phyloP scores from a whole-genome alignment of 2,797 vertebrate species.

The Gobionotothen gibberifrons region DNA sequence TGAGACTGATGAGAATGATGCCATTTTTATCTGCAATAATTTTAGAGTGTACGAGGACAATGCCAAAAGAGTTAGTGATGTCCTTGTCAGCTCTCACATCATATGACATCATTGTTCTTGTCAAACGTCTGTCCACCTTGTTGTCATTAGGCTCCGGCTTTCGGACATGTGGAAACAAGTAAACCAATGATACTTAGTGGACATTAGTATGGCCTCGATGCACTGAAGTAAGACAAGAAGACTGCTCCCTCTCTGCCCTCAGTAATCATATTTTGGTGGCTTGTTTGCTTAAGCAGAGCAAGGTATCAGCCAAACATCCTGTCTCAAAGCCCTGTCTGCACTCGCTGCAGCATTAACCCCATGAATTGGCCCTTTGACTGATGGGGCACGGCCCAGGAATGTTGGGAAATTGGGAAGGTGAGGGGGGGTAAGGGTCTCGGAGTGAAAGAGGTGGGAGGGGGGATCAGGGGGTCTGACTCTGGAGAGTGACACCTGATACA shows the following conservation, averaged over 20 bases:
- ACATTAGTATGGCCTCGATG: slow-evolving; percentile 63
- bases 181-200: slow-evolving; percentile 63
- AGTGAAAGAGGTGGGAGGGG: slow-evolving; percentile 64
- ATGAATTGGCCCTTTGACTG: slow-evolving; percentile 86
- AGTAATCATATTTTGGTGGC: slow-evolving; percentile 84
- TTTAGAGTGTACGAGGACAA: not conserved
- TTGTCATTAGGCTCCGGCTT: slow-evolving; percentile 43
- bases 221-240: slow-evolving; percentile 65
- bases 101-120: slow-evolving; percentile 21
- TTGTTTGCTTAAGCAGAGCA: slow-evolving; percentile 90
- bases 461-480: slow-evolving; percentile 73
- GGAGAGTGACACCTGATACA: slow-evolving; percentile 79
- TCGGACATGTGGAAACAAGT: slow-evolving; percentile 66
- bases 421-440: slow-evolving; percentile 70
- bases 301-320: slow-evolving; percentile 90
- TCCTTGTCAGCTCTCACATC: slow-evolving; percentile 8
- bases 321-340: slow-evolving; percentile 84
- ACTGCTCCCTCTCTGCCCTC: slow-evolving; percentile 73
- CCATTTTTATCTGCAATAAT: not conserved
- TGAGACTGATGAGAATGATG: no score
- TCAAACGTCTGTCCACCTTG: slow-evolving; percentile 44
- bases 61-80: not conserved
- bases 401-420: slow-evolving; percentile 81
- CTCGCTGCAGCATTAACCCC: slow-evolving; percentile 78
- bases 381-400: slow-evolving; percentile 80